These are phyloP conservation scores for Malurus splendens DNA, from an alignment of 2,797 vertebrate species.

Conservation along the genomic window DNA sequence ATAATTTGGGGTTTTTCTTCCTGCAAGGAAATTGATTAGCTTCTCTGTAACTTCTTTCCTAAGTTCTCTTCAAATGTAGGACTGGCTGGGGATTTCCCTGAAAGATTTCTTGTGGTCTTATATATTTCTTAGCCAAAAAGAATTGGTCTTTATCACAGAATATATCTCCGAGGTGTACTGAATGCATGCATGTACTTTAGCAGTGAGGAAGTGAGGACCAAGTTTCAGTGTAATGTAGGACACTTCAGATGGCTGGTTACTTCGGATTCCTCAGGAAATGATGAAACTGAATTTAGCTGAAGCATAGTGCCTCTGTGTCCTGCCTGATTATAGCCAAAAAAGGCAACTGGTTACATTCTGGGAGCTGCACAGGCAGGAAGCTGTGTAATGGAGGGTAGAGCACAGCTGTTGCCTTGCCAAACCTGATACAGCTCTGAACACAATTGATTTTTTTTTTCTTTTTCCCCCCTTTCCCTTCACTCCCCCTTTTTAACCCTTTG, in stretches of 20 bases:
- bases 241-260: constrained; percentile 62
- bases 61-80: background rate
- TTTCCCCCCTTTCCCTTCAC: background rate
- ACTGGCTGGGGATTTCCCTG: background rate
- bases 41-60: background rate
- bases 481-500: constrained; percentile 26
- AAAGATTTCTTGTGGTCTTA: background rate
- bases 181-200: background rate
- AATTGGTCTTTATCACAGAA: background rate
- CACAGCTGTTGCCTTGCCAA: constrained; percentile 56
- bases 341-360: constrained; percentile 74
- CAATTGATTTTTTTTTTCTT: background rate
- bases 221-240: constrained; percentile 37
- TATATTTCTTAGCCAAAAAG: background rate
- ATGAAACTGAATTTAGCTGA: constrained; percentile 70
- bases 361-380: constrained; percentile 70
- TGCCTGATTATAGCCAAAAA: constrained; percentile 77
- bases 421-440: constrained; percentile 23
- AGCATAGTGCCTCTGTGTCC: constrained; percentile 53
- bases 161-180: background rate
- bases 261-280: constrained; percentile 75
- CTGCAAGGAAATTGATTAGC: background rate
- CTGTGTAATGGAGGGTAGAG: constrained; percentile 56
- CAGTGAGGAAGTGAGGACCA: background rate
- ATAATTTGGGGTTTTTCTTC: background rate